Percentiles rank a stretch among this genome's conserved stretches.
Conservation (phyloP, 2,797 vertebrate genomes). For the Esox masquinongy region DNA sequence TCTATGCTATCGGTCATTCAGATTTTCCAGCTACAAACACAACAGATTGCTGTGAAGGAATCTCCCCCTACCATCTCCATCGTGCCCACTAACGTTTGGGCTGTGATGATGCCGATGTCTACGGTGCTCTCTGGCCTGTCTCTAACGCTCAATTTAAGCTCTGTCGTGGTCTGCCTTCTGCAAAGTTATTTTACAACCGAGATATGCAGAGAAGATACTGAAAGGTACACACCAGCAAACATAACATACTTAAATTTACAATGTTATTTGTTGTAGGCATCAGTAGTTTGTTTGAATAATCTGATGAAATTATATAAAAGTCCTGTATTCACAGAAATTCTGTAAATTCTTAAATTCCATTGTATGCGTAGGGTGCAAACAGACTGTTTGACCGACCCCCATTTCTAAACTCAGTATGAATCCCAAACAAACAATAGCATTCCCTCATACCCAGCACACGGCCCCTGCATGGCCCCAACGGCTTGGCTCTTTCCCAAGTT, state of each 20-base stretch:
- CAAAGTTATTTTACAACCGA: constrained; percentile 85
- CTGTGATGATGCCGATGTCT: constrained; percentile 77
- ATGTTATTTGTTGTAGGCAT: not conserved
- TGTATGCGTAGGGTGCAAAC: not conserved
- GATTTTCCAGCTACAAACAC: constrained; percentile 85
- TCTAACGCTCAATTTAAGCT: constrained; percentile 82
- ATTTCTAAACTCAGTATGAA: constrained; percentile 43
- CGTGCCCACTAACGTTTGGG: constrained; percentile 65
- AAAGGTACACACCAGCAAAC: constrained; percentile 73
- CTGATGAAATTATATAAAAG: not conserved
- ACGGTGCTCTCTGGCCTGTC: constrained; percentile 83
- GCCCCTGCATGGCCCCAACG: constrained; percentile 32
- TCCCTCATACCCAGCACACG: constrained; percentile 67
- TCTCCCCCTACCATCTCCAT: constrained; percentile 40
- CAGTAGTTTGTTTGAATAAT: not conserved
- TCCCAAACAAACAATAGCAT: constrained; percentile 66
- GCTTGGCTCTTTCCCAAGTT: constrained; percentile 70
- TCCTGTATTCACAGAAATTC: not conserved
- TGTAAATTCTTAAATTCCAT: not conserved
- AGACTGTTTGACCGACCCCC: constrained; percentile 39
- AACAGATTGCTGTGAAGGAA: constrained; percentile 63
- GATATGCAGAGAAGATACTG: constrained; percentile 74
- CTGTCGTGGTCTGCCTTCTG: constrained; percentile 83
- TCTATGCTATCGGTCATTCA: constrained; percentile 82
- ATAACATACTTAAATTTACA: not conserved